Evolutionary conservation across 2,888 invertebrate species (phyloP).

Genomic region (Agriotes lineatus): DNA sequence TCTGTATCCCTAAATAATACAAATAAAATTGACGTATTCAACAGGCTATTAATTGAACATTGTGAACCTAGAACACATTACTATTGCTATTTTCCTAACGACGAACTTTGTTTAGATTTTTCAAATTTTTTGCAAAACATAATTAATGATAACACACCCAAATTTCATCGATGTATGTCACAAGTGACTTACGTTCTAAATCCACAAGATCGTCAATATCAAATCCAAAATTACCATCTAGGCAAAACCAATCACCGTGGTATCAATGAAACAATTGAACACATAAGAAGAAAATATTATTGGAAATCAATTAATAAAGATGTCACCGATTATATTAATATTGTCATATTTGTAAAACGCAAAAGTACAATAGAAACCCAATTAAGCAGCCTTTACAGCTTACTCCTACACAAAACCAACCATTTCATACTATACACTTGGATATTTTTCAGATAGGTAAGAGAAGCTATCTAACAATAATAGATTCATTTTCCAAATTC

Average conservation of each 20-base stretch:
- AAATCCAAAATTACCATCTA: too few species aligned
- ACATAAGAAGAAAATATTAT: neutral
- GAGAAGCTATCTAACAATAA: neutral
- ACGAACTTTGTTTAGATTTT: too few species aligned
- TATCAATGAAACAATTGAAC: neutral
- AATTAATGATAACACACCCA: too few species aligned
- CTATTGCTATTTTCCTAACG: too few species aligned
- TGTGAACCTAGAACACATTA: too few species aligned
- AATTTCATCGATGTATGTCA: too few species aligned
- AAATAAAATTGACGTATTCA: too few species aligned
- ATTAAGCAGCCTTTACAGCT: neutral
- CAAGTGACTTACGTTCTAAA: too few species aligned
- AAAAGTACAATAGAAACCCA: neutral
- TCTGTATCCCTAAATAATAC: too few species aligned
- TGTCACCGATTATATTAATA: neutral
- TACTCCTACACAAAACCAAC: neutral
- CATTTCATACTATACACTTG: constrained; percentile 1
- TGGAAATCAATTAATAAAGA: neutral
- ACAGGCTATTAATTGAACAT: too few species aligned
- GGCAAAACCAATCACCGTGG: constrained; percentile 2
- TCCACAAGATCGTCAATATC: too few species aligned
- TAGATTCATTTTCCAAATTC: neutral
- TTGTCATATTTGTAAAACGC: neutral
- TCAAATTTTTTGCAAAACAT: too few species aligned
- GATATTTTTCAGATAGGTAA: neutral